Evolutionary conservation across 1,140 invertebrate species (phyloP), one percentile per base, ranked within the genome.

Genomic region (Trypoxylus dichotomus): DNA sequence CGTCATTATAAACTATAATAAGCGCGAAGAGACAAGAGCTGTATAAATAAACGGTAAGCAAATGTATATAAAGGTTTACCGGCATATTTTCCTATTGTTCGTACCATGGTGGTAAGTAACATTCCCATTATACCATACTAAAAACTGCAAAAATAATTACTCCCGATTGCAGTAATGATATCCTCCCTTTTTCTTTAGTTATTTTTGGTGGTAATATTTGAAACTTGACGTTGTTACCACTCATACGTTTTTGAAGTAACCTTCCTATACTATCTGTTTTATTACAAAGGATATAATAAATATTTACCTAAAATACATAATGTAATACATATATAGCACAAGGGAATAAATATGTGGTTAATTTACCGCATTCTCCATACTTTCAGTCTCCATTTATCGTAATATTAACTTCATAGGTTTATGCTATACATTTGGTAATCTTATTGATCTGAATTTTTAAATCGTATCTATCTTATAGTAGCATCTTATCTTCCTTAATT

Each of bases 391-490:
- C 87, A 78, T 86, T 87, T 58, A 94, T 89, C 2, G 90, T 80
- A 42, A 93, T 83, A 82, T 89, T 87, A 19, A 93, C 88, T 83
- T 90, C 88, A 85, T 91, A 88, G 0, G 85, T 87, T 80, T 93
- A 93, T 2, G 84, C 84, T 19, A 93, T 81, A 83, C 91, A 88
- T 83, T 91, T 93, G n/a, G 83, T 76, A 29, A 92, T 88, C 82
- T 91, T 92, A 77, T 89, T 92, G 0, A 91, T 80, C 74, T 89
- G 87, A 11, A 88, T 89, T 79, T 87, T 85, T 63, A 93, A 86
- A 85, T 93, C 92, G 85, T 93, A 88, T 25, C 92, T 87, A 2
- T n/a, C 84, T 86, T 74, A 93, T 93, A 79, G 88, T 89, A 93
- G 77, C 0, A 92, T 80, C 84, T 93, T 93, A 76, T 90, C 88